phyloP scores from a whole-genome alignment of 2,113 vertebrate species.

The Ursus arctos region DNA sequence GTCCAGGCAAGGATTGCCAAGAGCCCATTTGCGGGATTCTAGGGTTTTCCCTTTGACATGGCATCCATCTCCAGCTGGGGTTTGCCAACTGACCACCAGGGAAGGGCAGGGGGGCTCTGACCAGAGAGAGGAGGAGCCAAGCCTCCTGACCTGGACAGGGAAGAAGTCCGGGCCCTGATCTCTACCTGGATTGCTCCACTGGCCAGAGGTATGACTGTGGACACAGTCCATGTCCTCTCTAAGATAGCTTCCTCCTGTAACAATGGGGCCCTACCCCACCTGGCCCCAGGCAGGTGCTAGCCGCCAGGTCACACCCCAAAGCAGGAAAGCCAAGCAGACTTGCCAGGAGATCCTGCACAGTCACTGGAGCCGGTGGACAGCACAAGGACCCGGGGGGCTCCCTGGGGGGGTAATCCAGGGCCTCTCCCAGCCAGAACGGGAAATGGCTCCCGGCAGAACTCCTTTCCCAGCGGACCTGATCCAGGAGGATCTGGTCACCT shows the following conservation, averaged over 20 bases:
- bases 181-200: neutral
- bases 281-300: neutral
- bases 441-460: neutral
- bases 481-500: neutral
- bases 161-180: neutral
- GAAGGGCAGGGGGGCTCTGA: neutral
- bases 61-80: neutral
- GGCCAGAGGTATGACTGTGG: neutral
- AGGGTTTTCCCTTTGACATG: neutral
- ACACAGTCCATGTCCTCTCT: neutral
- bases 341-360: neutral
- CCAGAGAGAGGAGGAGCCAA: neutral
- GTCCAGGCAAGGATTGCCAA: neutral
- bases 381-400: neutral
- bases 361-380: neutral
- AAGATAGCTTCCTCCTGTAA: neutral
- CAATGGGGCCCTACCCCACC: neutral
- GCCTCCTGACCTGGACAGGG: neutral
- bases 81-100: neutral
- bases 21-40: neutral
- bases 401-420: neutral
- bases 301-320: neutral
- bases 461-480: neutral
- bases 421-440: no score
- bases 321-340: neutral